Base-by-base conservation (phyloP, 2,888 invertebrate species). In the Dendrolimus houi region DNA sequence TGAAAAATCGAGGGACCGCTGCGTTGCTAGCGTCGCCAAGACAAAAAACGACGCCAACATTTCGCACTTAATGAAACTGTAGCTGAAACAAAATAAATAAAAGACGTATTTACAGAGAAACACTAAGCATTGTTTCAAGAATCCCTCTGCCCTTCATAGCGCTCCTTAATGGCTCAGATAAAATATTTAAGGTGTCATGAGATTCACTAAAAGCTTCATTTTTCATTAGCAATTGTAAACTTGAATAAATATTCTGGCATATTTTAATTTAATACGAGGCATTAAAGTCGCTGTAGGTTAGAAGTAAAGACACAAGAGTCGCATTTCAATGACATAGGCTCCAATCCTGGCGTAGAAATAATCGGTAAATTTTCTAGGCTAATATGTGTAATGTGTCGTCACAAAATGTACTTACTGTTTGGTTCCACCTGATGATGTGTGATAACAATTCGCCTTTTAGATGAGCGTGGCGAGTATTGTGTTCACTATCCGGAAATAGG, bases 21-120 rank as follows among this genome's bases (percentile, higher is more conserved):
- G 73, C 71, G 77, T 79, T 75, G 74, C 80, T 77, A 79, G 82
- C 81, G 79, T 75, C 79, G 82, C 79, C 73, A 72, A 75, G 75
- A 81, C 29, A 29, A 85, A 84, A 87, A 86, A 84, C 82, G 80
- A 81, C 79, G 77, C 81, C 72, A 72, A 82, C 87, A 85, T 83
- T 83, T 87, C 83, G 85, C 87, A 88, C 87, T 85, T 88, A 89
- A 88, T 88, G 87, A 88, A 89, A 87, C 87, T 84, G 87, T 86
- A 76, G 79, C 82, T 70, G 80, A 82, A 87, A 85, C 79, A 83
- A 84, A 85, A 87, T 86, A 85, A 85, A 85, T 78, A 81, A 84
- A 77, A 75, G 71, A 67, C 77, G 78, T 80, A 81, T 86, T 88
- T 83, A 84, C 82, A 73, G 68, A 69, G 73, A 76, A 69, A 71